These are phyloP conservation scores for Periophthalmus magnuspinnatus DNA, from an alignment of 2,797 vertebrate genomes.

Conservation along the genomic window DNA sequence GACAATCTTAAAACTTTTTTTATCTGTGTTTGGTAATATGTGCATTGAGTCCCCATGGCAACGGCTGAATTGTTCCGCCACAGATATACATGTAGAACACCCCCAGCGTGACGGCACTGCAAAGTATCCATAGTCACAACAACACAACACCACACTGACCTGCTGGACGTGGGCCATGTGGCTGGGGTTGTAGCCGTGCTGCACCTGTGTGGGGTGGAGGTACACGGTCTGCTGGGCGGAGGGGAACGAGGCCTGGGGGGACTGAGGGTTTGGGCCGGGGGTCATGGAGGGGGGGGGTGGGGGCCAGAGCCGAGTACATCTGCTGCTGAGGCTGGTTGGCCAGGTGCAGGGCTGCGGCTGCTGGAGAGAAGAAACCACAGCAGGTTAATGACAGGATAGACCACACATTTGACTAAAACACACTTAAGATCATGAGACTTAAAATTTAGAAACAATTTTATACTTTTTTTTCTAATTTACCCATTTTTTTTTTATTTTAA, in stretches of 20 bases:
- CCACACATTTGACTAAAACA: too few relatives aligned
- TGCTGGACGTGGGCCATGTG: conserved; percentile 98
- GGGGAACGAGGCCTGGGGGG: conserved; percentile 93
- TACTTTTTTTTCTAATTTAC: too few relatives aligned
- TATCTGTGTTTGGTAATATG: too few relatives aligned
- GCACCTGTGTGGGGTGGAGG: conserved; percentile 95
- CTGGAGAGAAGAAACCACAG: conserved; percentile 11
- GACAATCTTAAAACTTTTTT: too few relatives aligned
- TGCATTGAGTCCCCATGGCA: too few relatives aligned
- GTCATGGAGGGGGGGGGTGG: conserved; percentile 95
- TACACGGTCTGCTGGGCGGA: conserved; percentile 94
- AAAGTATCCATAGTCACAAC: not conserved
- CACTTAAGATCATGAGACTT: too few relatives aligned
- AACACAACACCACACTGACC: conserved; percentile 71
- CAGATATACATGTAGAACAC: too few relatives aligned
- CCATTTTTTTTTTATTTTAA: too few relatives aligned
- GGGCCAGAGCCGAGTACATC: conserved; percentile 93
- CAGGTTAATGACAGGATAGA: not conserved
- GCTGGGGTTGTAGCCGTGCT: conserved; percentile 93
- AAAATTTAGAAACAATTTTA: too few relatives aligned
- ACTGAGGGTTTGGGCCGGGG: conserved; percentile 95
- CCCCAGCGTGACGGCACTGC: too few relatives aligned
- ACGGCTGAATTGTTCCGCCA: too few relatives aligned
- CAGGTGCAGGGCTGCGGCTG: conserved; percentile 85
- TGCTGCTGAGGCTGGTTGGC: conserved; percentile 89